Evolutionary conservation across 2,113 vertebrate species (phyloP).

Genomic region (Cinclus cinclus): DNA sequence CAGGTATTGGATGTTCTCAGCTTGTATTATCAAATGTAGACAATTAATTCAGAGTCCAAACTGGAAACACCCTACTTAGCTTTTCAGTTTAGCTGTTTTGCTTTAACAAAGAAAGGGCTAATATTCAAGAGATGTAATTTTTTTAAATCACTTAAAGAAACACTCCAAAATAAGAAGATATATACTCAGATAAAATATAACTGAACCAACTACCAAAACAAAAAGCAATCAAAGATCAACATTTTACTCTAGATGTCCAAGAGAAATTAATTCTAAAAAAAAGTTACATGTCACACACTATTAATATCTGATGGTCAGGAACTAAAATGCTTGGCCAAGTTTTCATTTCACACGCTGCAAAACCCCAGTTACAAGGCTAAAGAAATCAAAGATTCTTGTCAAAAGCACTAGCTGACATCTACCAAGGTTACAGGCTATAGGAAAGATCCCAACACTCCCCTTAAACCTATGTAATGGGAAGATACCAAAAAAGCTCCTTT

Average conservation of each 20-base stretch:
- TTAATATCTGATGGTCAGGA: neutral
- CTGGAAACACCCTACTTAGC: neutral
- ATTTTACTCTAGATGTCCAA: neutral
- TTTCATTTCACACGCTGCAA: neutral
- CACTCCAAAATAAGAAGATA: neutral
- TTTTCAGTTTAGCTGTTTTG: neutral
- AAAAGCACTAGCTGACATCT: neutral
- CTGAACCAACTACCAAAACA: neutral
- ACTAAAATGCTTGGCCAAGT: neutral
- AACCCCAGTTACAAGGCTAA: neutral
- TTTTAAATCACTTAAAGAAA: neutral
- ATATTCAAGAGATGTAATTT: neutral
- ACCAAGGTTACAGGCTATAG: neutral
- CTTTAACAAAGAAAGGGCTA: neutral
- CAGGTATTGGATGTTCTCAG: neutral
- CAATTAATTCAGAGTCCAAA: neutral
- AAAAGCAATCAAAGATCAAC: neutral
- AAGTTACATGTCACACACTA: neutral
- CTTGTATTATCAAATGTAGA: neutral
- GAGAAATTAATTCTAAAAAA: neutral
- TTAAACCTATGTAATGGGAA: neutral
- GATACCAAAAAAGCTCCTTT: neutral
- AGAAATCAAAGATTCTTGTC: neutral
- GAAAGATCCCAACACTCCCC: neutral
- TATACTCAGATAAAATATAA: neutral